Base-by-base conservation (phyloP, 2,888 invertebrate genomes). In the Phengaris alcon region DNA sequence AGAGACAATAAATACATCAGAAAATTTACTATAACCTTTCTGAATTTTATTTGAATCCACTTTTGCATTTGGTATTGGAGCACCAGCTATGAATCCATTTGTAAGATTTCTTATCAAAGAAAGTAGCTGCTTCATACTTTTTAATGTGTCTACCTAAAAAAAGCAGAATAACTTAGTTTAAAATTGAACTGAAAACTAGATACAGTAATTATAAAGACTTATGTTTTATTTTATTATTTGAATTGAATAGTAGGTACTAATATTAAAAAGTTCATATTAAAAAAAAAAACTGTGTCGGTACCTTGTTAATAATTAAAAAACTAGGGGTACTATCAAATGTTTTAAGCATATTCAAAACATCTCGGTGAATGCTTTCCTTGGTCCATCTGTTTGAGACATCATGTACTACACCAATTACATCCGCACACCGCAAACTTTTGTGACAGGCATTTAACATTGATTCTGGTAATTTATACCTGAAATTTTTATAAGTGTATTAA, bases 1-100 rank as follows among this genome's bases (percentile, higher is more conserved):
- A 9, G 99, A 99, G n/a, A 98, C 95, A 94, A 99, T 96, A 86
- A 99, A 99, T 10, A 99, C 96, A 84, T 97, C 96, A 48, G 95
- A 94, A 88, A 99, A 99, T 80, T 96, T 81, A 78, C 87, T 88
- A 76, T 88, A 93, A 15, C 93, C 93, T 74, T 76, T 85, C 22
- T 82, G 80, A 75, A 79, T 75, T 76, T 79, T 82, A 75, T 81
- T 86, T 75, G 83, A 83, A 78, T 80, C 80, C 73, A 81, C 83
- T 9, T 79, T 80, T 68, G 81, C 74, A 48, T 86, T 87, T 75
- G 92, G 90, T 77, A 90, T 87, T 13, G 87, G 87, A 68, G 86
- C 88, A 55, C 88, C 91, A 79, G 91, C 90, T 54, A 95, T 94
- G 79, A 88, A 86, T 72, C 94, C 93, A 83, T 95, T 95, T 6